Evolutionary conservation across 2,797 vertebrate species (phyloP), one percentile per base, ranked within the genome.

Genomic region (Takifugu rubripes): DNA sequence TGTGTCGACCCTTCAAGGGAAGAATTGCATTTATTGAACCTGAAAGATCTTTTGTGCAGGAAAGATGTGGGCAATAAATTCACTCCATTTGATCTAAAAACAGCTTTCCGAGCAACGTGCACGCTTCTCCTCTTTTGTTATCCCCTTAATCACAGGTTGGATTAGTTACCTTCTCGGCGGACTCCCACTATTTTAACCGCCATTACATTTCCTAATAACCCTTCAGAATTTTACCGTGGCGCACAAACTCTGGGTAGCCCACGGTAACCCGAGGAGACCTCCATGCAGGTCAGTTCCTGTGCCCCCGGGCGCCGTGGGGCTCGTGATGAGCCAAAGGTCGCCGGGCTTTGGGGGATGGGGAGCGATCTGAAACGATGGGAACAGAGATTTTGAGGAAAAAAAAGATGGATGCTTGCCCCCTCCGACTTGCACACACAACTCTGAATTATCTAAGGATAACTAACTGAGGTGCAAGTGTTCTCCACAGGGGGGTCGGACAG

Each of bases 401-500:
- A 70, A 78, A 64, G 58, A 76, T 68, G 75, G 63, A 75, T 67
- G 74, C 62, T 48, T 49, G 15, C 52, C 52, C 62, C 56, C 50
- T 65, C 54, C 54, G 72, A 64, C 64, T 61, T 62, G 56, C 56
- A 61, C 62, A 68, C 66, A 73, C 64, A 65, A 56, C 56, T 76
- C 59, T 65, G 75, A 79, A 83, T 86, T 77, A 75, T 75, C 71
- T 69, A 63, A 81, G 72, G 80, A 82, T 77, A 78, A 83, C 77
- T 69, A 84, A 86, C 84, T 87, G 83, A 86, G 83, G 84, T 88
- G 64, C 72, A 59, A 83, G 82, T 84, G 80, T 85, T 85, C 73
- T 79, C 61, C 63, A 47, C 61, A 71, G 65, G 56, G 57, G 59
- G 51, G 59, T 51, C 15, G 64, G 27, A 72, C 52, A 84, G 82